These are phyloP conservation scores for Umimayanthus kanabou DNA, from an alignment of 92 coral and sea anemone species.

Conservation along the genomic window DNA sequence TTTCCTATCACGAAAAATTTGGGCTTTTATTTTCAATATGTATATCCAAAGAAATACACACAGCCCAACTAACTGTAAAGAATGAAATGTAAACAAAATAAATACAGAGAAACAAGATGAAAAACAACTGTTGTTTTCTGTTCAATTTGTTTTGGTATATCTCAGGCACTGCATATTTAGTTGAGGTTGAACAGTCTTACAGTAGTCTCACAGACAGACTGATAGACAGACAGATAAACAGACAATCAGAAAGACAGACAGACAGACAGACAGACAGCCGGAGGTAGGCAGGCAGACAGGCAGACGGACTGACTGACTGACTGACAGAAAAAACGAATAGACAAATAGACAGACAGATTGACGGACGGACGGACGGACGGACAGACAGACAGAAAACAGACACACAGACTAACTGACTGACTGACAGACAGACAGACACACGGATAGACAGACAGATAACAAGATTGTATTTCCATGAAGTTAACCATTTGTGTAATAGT, in stretches of 20 bases:
- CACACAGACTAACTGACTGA: too few relatives aligned
- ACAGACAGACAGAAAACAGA: too few relatives aligned
- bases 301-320: too few relatives aligned
- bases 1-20: constrained; percentile 37
- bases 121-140: neutral
- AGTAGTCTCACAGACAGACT: neutral
- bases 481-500: too few relatives aligned
- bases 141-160: neutral
- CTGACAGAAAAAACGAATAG: too few relatives aligned
- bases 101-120: neutral
- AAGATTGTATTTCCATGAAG: too few relatives aligned
- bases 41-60: constrained; percentile 26
- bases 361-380: too few relatives aligned
- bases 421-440: too few relatives aligned
- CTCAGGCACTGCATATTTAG: neutral
- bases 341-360: too few relatives aligned
- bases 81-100: constrained; percentile 12
- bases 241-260: neutral
- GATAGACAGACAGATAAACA: neutral
- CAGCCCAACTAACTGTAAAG: constrained; percentile 31
- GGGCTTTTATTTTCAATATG: constrained; percentile 45
- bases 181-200: neutral
- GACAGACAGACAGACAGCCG: neutral
- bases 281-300: too few relatives aligned
- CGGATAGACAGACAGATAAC: too few relatives aligned